Evolutionary conservation across 2,113 vertebrate genomes (phyloP).

Genomic region (Odontesthes bonariensis): DNA sequence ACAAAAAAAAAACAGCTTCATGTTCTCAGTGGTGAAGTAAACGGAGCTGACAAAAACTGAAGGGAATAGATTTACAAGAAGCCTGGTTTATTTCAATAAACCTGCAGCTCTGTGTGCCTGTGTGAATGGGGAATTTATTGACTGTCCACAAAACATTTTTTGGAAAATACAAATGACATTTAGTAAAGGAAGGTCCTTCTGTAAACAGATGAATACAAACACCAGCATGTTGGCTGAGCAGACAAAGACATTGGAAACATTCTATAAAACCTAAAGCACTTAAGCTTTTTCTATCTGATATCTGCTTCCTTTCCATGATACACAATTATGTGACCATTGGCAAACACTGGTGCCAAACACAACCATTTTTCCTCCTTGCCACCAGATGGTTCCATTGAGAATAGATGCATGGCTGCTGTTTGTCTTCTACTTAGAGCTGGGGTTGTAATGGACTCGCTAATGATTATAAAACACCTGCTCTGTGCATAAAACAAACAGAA

Average conservation of each 20-base stretch:
- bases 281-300: slow-evolving; percentile 59
- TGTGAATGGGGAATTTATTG: slow-evolving; percentile 52
- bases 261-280: slow-evolving; percentile 68
- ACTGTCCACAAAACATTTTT: slow-evolving; percentile 47
- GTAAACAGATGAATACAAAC: slow-evolving; percentile 77
- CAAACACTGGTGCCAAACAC: slow-evolving; percentile 77
- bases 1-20: neutral
- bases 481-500: slow-evolving; percentile 85
- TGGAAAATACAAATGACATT: slow-evolving; percentile 54
- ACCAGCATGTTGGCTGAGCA: slow-evolving; percentile 54
- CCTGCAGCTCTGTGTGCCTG: slow-evolving; percentile 8
- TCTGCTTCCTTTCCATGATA: slow-evolving; percentile 73
- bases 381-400: slow-evolving; percentile 85
- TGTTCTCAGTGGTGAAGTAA: neutral
- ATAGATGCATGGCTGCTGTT: slow-evolving; percentile 75
- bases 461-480: slow-evolving; percentile 86
- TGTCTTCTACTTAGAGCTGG: slow-evolving; percentile 80
- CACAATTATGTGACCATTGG: slow-evolving; percentile 77
- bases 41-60: slow-evolving; percentile 9
- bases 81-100: neutral
- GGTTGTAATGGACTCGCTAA: slow-evolving; percentile 79
- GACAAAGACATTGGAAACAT: slow-evolving; percentile 67
- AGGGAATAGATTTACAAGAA: neutral
- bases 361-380: slow-evolving; percentile 79
- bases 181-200: slow-evolving; percentile 52